Percentiles rank a stretch among this genome's conserved stretches.
phyloP scores from a whole-genome alignment of 2,888 invertebrate species.

The Brachypterus glaber region DNA sequence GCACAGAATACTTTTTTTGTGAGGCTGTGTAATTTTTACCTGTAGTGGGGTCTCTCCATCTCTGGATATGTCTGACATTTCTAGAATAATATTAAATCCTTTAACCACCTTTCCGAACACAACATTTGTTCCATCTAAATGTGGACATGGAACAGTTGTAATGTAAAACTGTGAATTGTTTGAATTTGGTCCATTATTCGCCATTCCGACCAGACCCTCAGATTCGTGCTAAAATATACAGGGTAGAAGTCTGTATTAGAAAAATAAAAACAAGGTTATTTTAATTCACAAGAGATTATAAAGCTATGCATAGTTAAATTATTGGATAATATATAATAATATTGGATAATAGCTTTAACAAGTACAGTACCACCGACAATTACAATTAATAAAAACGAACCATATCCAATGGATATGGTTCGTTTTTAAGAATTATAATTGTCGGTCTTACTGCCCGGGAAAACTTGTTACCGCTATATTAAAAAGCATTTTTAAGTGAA shows the following conservation, averaged over 20 bases:
- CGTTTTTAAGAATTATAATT: too few relatives aligned
- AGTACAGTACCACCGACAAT: too few relatives aligned
- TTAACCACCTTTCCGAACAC: constrained; percentile 72
- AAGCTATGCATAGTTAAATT: neutral
- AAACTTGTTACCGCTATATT: too few relatives aligned
- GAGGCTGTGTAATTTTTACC: too few relatives aligned
- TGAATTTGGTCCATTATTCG: constrained; percentile 72
- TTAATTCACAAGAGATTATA: too few relatives aligned
- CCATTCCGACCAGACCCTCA: constrained; percentile 65
- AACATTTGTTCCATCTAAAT: constrained; percentile 72
- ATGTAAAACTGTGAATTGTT: constrained; percentile 96
- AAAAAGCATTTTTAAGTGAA: too few relatives aligned
- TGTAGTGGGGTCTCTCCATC: constrained; percentile 48
- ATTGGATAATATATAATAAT: too few relatives aligned
- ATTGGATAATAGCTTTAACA: too few relatives aligned
- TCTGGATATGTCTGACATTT: constrained; percentile 54
- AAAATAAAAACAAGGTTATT: constrained; percentile 2
- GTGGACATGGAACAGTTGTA: constrained; percentile 62
- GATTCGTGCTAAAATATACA: constrained; percentile 44
- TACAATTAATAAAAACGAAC: too few relatives aligned
- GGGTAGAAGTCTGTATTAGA: neutral
- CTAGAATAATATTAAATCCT: constrained; percentile 62
- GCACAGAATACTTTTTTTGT: too few relatives aligned
- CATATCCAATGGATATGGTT: too few relatives aligned
- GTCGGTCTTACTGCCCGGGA: too few relatives aligned